Evolutionary conservation across 2,113 vertebrate species (phyloP), one percentile per base, ranked within the genome.

Genomic region (Neogobius melanostomus): DNA sequence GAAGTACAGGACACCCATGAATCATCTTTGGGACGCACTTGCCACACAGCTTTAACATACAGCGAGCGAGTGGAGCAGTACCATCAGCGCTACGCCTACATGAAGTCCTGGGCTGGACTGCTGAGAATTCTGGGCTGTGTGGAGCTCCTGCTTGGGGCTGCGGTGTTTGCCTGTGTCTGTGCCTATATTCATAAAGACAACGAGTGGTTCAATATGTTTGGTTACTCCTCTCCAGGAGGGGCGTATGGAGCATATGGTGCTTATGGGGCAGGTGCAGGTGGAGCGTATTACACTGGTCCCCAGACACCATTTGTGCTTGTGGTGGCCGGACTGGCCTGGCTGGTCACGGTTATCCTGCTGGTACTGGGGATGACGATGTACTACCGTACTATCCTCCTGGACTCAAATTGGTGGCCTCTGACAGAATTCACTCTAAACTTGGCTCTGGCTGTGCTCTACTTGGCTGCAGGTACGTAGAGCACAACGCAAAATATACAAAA

Each of bases 311-410:
- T 98, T 51, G 54, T 99, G 11, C 79, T 99, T 14, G 97, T 98
- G 74, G 94, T 93, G 52, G 96, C 94, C 0, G 97, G 94, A 0
- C 80, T 97, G 81, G 95, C 95, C 0, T 99, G 97, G 97, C 0
- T 99, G 6, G 87, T 93, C 69, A 99, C 97, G 0, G 85, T 98
- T 4, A 95, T 96, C 0, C 3, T 98, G 8, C 82, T 99, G 6
- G 96, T 96, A 12, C 89, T 99, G 42, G 97, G 98, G 65, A 98
- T 99, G 97, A 96, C 96, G n/a, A 96, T 98, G 96, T 99, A 99
- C 82, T 99, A 99, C 84, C 94, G 94, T 47, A 96, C 95, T 10
- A 98, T 99, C 73, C 95, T 99, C 43, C 89, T 99, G 66, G 97
- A 98, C 82, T 98, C 98, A 2, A 86, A 7, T 77, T 99, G 97